Base-by-base conservation (phyloP, 2,888 invertebrate genomes). In the Agriopis marginaria region DNA sequence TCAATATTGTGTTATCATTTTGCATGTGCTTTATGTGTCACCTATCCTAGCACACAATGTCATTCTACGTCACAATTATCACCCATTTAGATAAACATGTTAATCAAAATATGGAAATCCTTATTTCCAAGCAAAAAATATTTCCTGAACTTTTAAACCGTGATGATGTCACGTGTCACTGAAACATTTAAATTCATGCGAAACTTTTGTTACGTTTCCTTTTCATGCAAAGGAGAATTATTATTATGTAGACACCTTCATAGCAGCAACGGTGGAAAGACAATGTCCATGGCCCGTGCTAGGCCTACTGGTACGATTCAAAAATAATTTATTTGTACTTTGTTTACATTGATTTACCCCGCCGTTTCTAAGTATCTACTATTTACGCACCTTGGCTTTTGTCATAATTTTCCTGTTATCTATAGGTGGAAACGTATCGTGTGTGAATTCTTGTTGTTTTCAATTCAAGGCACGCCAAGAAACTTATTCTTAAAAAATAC, bases 121-220 rank as follows among this genome's bases (percentile, higher is more conserved):
- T 58, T 68, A 63, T 63, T 63, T 68, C 59, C 63, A 59, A 68
- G n/a, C 45, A 63, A 63, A 63, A 17, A 53, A 63, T 9, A 47
- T 63, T 63, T 63, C 68, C 63, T 63, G 47, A 63, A 5, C 17
- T 51, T 32, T 10, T 23, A 32, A 49, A 14, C 11, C 39, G 42
- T 10, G 50, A 50, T 32, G 50, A 65, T 61, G 66, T 23, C 17
- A 23, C 17, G 60, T 23, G 39, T 54, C 45, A 66, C 14, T 11
- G 51, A 63, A 53, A 67, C 12, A 17, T 39, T 51, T 56, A 58
- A 67, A 67, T 58, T 63, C 17, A n/a, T 56, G 61, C 4, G 49
- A 56, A 49, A 55, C 2, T 65, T 44, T 42, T 14, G 49, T 7
- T 6, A 14, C 49, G 12, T 11, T 11, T 50, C 50, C 39, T 49